Evolutionary conservation across 2,113 vertebrate species (phyloP).

Genomic region (Catharus minimus): DNA sequence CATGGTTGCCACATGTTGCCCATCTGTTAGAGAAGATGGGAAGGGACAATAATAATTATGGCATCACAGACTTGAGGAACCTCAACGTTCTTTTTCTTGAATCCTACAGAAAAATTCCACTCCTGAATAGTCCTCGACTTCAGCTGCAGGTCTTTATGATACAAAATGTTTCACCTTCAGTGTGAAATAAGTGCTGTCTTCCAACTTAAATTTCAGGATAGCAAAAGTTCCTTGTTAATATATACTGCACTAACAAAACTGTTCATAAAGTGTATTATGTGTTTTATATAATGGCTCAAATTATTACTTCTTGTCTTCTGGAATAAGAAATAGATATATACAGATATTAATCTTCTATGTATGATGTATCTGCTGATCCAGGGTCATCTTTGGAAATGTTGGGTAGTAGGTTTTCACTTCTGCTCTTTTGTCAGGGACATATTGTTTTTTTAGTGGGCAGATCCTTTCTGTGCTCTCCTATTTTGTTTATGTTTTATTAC

Average conservation of each 20-base stretch:
- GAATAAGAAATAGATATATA: background rate
- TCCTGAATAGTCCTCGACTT: background rate
- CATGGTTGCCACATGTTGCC: fast-evolving
- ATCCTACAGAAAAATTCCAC: background rate
- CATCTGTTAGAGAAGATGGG: background rate
- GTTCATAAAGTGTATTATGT: background rate
- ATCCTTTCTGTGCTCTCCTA: background rate
- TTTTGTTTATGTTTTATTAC: background rate
- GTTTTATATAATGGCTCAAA: background rate
- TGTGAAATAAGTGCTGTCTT: background rate
- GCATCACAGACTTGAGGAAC: background rate
- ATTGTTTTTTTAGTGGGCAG: conserved; percentile 22
- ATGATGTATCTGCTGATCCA: background rate
- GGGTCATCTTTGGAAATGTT: background rate
- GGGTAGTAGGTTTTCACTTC: background rate
- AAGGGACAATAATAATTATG: background rate
- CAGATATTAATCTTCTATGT: background rate
- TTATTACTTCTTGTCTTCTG: background rate
- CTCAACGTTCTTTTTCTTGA: background rate
- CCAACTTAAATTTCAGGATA: background rate
- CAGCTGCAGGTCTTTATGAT: background rate
- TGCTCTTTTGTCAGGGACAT: background rate
- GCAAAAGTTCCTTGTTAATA: background rate
- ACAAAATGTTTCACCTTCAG: background rate
- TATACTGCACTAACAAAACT: background rate